Percentiles rank a stretch among this genome's conserved stretches.
These are phyloP conservation scores for Spilogale gracilis DNA, from an alignment of 2,113 vertebrate genomes.

Conservation along the genomic window DNA sequence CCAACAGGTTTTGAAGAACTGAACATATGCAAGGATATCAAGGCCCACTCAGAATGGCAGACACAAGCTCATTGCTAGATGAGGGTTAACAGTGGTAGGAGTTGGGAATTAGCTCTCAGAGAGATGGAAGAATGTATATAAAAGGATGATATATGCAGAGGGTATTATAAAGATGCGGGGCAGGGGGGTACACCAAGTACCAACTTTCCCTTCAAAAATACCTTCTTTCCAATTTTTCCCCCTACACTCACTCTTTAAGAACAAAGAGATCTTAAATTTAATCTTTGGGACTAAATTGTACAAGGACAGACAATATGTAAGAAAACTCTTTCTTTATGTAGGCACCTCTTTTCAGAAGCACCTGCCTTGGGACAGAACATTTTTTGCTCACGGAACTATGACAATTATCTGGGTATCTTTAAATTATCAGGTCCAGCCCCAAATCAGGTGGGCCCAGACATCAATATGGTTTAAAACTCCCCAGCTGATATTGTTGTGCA, in stretches of 20 bases:
- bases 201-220: constrained; percentile 1
- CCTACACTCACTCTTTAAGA: background rate
- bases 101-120: constrained; percentile 14
- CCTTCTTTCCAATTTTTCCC: background rate
- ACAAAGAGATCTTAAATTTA: background rate
- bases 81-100: constrained; percentile 57
- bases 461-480: background rate
- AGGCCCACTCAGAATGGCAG: constrained; percentile 66
- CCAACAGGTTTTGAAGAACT: constrained; percentile 61
- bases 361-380: background rate
- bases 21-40: constrained; percentile 56
- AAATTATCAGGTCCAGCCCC: background rate
- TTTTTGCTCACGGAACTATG: constrained; percentile 21
- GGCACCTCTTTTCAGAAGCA: background rate
- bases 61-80: background rate
- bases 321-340: background rate
- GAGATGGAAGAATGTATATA: constrained; percentile 17
- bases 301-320: background rate
- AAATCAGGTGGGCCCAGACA: background rate
- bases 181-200: background rate
- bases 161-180: background rate
- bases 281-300: background rate
- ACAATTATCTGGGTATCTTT: constrained; percentile 45
- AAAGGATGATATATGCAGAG: background rate
- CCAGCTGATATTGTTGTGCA: background rate